Evolutionary conservation across 2,888 invertebrate genomes (phyloP).

Genomic region (Spisula subtruncata): DNA sequence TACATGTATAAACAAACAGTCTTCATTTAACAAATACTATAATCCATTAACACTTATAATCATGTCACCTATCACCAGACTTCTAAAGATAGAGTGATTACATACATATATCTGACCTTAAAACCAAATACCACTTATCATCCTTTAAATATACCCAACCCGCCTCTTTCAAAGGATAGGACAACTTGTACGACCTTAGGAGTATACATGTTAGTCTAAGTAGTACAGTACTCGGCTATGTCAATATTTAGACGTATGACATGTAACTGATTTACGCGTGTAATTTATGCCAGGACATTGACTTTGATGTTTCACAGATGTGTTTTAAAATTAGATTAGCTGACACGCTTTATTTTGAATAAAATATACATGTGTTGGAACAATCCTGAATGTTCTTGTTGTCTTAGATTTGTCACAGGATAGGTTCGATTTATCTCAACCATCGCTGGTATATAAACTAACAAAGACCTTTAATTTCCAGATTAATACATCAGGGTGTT

Average conservation of each 20-base stretch:
- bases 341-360: neutral
- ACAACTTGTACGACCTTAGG: neutral
- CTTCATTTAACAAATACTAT: no score
- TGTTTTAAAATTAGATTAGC: neutral
- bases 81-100: neutral
- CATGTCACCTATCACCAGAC: neutral
- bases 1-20: no score
- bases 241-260: neutral
- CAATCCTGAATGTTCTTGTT: neutral
- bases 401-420: neutral
- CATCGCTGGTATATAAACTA: no score
- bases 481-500: no score
- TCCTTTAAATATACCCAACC: neutral
- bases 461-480: no score
- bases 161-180: neutral
- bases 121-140: neutral
- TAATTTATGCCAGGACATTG: neutral
- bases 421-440: neutral
- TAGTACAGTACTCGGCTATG: neutral
- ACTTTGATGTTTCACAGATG: neutral
- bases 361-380: neutral
- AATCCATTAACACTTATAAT: neutral
- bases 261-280: neutral
- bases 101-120: neutral
- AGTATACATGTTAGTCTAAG: neutral